Conservation (phyloP, 2,888 invertebrate genomes). For the Vanessa cardui region DNA sequence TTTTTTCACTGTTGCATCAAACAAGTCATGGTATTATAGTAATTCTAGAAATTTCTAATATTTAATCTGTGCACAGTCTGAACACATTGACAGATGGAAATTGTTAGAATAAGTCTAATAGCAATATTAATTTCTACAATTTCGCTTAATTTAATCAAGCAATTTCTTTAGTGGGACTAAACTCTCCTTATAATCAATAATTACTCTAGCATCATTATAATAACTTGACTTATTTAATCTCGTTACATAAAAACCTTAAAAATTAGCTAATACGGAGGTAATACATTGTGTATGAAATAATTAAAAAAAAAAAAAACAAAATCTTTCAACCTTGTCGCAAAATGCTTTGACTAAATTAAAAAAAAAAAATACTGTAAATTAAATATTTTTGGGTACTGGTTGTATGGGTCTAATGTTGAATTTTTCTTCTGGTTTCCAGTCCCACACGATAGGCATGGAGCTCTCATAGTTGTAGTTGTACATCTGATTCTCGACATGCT, state of each 20-base stretch:
- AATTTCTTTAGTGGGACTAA: background rate
- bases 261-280: conserved; percentile 26
- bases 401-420: conserved; percentile 73
- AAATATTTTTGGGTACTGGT: conserved; percentile 76
- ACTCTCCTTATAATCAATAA: background rate
- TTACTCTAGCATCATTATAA: conserved; percentile 6
- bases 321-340: conserved; percentile 5
- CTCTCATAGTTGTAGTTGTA: conserved; percentile 91
- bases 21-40: conserved; percentile 1
- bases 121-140: background rate
- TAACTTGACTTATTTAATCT: conserved; percentile 6
- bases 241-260: background rate
- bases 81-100: background rate
- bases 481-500: conserved; percentile 88
- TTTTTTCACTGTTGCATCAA: conserved; percentile 3
- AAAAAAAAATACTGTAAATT: conserved; percentile 52
- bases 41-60: conserved; percentile 7
- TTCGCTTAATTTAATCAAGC: background rate
- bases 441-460: conserved; percentile 88
- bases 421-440: conserved; percentile 82
- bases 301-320: conserved; percentile 4
- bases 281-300: conserved; percentile 22
- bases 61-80: background rate
- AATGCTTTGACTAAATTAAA: background rate
- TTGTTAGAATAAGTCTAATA: background rate